Evolutionary conservation across 2,888 invertebrate species (phyloP), one percentile per base, ranked within the genome.

Genomic region (Drosophila atripex): DNA sequence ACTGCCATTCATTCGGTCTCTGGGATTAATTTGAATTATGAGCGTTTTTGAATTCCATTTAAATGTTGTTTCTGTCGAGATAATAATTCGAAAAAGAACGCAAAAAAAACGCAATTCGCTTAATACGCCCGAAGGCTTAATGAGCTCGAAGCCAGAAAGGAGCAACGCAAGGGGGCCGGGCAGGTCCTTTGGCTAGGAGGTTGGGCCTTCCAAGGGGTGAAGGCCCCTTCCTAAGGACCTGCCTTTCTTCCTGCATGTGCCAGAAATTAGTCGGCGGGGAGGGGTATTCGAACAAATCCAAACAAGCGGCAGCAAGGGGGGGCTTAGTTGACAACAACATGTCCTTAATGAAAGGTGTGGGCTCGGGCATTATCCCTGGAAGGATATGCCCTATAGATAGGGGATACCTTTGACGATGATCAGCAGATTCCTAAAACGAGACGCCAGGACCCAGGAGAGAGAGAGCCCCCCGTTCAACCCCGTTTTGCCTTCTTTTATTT

Each of bases 21-120:
- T 61, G 73, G 80, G 87, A 83, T 83, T 83, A 83, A 83, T 83
- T 80, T 83, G 84, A 86, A 82, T 82, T 86, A 80, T 77, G 83
- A 79, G 80, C 76, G 66, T 57, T 70, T 86, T 75, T 82, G 87
- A 84, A 86, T 84, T 70, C 71, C 85, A 86, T 82, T 82, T 80
- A 84, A 86, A 83, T 77, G 74, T 64, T 80, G 59, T 47, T 56
- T 58, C 47, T 61, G 39, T 35, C n/a, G 49, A 65, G 64, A 76
- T 80, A 66, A 76, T 80, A 85, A 85, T 76, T 82, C n/a, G 76
- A 68, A 47, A 41, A 9, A n/a, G n/a, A n/a, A n/a, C n/a, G n/a
- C n/a, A n/a, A 28, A 41, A 39, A 11, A 45, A 43, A 38, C 49
- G 35, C 43, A 50, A 63, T 61, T 43, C 61, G 80, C 78, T 78